phyloP scores from a whole-genome alignment of 2,888 invertebrate genomes.

The Myathropa florea region DNA sequence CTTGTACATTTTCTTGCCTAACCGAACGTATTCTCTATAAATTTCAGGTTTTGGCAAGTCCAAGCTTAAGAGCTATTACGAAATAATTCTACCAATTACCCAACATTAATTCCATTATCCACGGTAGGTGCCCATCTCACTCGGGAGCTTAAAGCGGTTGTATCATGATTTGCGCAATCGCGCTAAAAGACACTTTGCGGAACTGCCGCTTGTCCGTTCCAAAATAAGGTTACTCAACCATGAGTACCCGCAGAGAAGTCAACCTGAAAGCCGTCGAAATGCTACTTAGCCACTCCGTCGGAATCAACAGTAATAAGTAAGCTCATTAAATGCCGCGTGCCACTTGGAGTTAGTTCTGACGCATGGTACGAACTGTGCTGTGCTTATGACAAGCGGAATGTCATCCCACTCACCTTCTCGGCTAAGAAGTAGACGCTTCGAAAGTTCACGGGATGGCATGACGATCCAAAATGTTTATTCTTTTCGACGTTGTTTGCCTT shows the following conservation, averaged over 20 bases:
- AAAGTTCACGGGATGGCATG: background rate
- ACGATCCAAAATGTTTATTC: background rate
- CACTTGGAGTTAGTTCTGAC: background rate
- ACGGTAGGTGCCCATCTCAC: background rate
- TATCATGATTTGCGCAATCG: constrained; percentile 30
- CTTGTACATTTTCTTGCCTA: background rate
- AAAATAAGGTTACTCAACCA: constrained; percentile 40
- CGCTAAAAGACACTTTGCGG: constrained; percentile 19
- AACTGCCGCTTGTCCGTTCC: constrained; percentile 15
- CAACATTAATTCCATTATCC: background rate
- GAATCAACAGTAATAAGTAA: constrained; percentile 20
- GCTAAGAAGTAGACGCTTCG: background rate
- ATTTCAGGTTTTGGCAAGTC: background rate
- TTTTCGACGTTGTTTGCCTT: background rate
- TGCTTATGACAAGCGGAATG: background rate
- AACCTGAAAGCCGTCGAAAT: constrained; percentile 11
- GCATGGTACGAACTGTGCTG: background rate
- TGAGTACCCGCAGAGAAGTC: background rate
- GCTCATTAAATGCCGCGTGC: constrained; percentile 17
- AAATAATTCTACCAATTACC: constrained; percentile 15
- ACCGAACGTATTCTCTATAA: background rate
- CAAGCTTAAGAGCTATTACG: background rate
- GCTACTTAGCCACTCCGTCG: background rate
- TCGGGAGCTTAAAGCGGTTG: constrained; percentile 16
- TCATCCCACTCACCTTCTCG: background rate